Percentiles rank a stretch among this genome's conserved stretches.
phyloP scores from a whole-genome alignment of 2,113 vertebrate genomes.

The Tamias sibiricus region DNA sequence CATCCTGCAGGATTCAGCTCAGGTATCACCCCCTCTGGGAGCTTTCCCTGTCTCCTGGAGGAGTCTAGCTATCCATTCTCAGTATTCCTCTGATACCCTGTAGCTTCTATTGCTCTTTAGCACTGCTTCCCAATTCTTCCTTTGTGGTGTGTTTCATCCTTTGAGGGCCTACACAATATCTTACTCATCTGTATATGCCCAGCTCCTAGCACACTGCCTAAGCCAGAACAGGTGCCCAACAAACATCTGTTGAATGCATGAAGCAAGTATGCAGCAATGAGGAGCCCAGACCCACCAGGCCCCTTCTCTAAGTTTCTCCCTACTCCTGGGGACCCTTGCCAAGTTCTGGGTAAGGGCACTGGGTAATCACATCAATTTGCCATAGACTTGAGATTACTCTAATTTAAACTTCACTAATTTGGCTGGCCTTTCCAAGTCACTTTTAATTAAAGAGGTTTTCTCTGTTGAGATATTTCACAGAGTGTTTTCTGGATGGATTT shows the following conservation, averaged over 20 bases:
- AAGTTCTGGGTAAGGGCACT: slow-evolving; percentile 45
- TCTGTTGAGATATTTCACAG: slow-evolving; percentile 52
- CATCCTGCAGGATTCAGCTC: background rate
- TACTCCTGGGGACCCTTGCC: slow-evolving; percentile 8
- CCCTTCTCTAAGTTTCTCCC: background rate
- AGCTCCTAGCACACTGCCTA: background rate
- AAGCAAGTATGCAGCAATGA: background rate
- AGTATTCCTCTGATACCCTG: background rate
- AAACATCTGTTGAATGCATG: background rate
- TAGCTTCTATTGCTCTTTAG: background rate
- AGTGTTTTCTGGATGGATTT: slow-evolving; percentile 38
- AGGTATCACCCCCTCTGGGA: background rate
- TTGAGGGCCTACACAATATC: background rate
- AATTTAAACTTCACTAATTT: slow-evolving; percentile 66
- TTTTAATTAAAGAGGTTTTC: slow-evolving; percentile 61
- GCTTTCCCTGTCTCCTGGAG: background rate
- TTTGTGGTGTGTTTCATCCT: background rate
- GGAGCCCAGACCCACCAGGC: background rate
- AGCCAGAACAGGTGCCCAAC: background rate
- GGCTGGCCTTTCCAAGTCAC: slow-evolving; percentile 52
- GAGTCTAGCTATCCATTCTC: background rate
- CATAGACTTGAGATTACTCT: slow-evolving; percentile 49
- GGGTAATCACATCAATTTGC: slow-evolving; percentile 56
- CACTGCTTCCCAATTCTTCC: background rate
- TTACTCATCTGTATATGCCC: background rate